Base-by-base conservation (phyloP, 2,888 invertebrate genomes). In the Volucella bombylans region DNA sequence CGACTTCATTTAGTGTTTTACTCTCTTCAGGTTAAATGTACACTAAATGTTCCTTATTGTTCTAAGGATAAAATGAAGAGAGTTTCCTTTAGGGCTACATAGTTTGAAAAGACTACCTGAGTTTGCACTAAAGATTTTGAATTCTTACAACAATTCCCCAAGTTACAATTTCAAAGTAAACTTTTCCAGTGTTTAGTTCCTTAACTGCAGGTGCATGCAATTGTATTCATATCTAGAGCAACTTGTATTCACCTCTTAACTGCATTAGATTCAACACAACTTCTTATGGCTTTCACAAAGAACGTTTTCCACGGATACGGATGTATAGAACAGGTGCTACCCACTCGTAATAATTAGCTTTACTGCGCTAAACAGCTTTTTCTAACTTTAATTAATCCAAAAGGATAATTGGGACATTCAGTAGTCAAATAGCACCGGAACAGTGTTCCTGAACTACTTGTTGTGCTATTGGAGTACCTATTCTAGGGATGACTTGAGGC, bases 331-430 rank as follows among this genome's bases (percentile, higher is more conserved):
- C 73, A 73, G 73, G 73, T 73, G 73, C 64, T 55, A 55, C 23
- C 55, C 15, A 31, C 41, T 14, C n/a, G 47, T 23, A 59, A 52
- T 74, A 74, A 67, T 74, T 68, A 68, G 45, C 54, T 49, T 23
- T 15, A 62, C 12, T 31, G 38, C 47, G 43, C 45, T 59, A 14
- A 76, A 76, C 50, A 54, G 52, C 54, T 14, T 41, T 41, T 47
- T 43, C 54, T 11, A 71, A 74, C 73, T 74, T 74, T 65, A 80
- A 65, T 83, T 83, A 83, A 76, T 59, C 65, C 45, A 18, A 65
- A 65, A 71, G 62, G 55, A 68, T 77, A 77, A 69, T 69, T 71
- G 69, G 31, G 18, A 49, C 65, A 59, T 52, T 69, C 8, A 52
- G 55, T 69, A 50, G 57, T 55, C 71, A 71, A 68, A 62, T 50